These are phyloP conservation scores for Hydriomena furcata DNA, from an alignment of 2,888 invertebrate genomes.

Conservation along the genomic window DNA sequence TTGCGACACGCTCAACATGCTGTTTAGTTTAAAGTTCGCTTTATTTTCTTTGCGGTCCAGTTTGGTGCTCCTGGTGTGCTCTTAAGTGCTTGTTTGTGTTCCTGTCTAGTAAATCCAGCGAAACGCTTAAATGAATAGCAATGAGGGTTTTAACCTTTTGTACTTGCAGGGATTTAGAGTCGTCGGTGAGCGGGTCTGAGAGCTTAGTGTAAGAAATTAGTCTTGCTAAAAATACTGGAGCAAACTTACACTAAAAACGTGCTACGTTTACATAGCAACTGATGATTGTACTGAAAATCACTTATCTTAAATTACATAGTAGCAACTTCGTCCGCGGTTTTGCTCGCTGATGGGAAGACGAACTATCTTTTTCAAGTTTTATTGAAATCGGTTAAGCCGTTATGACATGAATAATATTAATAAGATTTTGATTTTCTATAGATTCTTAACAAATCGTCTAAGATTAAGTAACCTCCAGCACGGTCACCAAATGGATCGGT, in stretches of 20 bases:
- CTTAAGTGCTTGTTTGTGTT: conserved; percentile 28
- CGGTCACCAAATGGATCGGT: no score
- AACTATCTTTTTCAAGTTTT: no score
- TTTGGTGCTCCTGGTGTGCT: conserved; percentile 17
- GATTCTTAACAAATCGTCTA: no score
- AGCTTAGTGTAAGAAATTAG: conserved; percentile 7
- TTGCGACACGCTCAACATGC: background rate
- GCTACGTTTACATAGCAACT: background rate
- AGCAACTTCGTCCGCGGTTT: no score
- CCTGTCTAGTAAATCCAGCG: conserved; percentile 29
- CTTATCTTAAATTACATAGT: no score
- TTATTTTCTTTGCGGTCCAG: conserved; percentile 9
- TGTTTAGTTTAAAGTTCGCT: background rate
- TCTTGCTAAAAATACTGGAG: conserved; percentile 5
- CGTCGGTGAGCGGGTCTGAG: conserved; percentile 7
- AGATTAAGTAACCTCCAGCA: no score
- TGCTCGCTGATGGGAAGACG: no score
- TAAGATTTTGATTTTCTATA: no score
- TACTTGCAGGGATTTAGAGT: conserved; percentile 16
- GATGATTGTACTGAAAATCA: no score
- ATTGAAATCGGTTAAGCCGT: no score
- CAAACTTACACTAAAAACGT: background rate
- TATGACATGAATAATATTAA: no score
- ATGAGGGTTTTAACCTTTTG: conserved; percentile 35
- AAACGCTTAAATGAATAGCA: conserved; percentile 30